Evolutionary conservation across 2,888 invertebrate genomes (phyloP).

Genomic region (Netelia virgata): DNA sequence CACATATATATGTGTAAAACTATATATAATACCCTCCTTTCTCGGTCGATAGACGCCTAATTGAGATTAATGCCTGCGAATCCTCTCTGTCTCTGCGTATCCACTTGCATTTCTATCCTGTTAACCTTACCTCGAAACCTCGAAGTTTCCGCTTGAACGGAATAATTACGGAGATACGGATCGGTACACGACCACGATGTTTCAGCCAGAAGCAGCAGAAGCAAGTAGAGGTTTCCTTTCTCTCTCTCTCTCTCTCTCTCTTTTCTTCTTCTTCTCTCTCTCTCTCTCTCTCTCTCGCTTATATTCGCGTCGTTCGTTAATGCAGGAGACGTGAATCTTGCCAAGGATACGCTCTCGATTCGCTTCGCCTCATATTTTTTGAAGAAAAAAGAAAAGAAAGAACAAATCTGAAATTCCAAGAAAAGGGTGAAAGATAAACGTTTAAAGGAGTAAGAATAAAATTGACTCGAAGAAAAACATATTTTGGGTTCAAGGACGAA

Average conservation of each 20-base stretch:
- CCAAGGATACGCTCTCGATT: constrained; percentile 1
- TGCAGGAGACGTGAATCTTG: constrained; percentile 41
- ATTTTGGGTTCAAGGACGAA: no score
- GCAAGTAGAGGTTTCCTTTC: constrained; percentile 3
- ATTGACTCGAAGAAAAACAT: no score
- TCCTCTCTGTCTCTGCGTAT: constrained; percentile 61
- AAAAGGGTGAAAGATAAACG: no score
- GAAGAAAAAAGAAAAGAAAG: no score
- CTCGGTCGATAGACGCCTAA: constrained; percentile 71
- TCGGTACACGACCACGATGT: constrained; percentile 69
- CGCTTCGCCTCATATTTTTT: not conserved
- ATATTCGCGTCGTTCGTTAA: constrained; percentile 36
- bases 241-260: no score
- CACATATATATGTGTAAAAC: not conserved
- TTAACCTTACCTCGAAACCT: constrained; percentile 62
- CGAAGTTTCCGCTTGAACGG: constrained; percentile 73
- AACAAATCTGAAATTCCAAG: no score
- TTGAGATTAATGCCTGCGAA: constrained; percentile 77
- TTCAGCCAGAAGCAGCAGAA: constrained; percentile 44
- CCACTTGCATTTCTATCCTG: constrained; percentile 23
- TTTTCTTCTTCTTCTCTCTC: not conserved
- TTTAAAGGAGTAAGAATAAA: no score
- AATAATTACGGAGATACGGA: constrained; percentile 77
- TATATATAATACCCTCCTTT: constrained; percentile 35
- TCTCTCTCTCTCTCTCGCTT: constrained; percentile 1